Percentiles rank a stretch among this genome's conserved stretches.
phyloP scores from a whole-genome alignment of 2,797 vertebrate genomes.

The Anniella stebbinsi region DNA sequence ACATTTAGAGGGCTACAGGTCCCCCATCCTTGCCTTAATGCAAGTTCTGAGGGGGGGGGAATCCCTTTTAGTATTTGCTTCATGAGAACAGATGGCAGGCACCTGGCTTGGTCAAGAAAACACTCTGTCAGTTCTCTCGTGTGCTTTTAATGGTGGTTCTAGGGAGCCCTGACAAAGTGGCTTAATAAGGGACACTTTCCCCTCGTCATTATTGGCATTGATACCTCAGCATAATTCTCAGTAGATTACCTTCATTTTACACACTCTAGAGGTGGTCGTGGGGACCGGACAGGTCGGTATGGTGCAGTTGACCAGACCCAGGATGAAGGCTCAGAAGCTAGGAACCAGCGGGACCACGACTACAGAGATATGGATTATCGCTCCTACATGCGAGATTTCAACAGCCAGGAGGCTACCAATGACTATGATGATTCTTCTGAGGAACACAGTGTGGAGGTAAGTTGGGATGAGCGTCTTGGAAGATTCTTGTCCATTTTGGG shows the following conservation, averaged over 20 bases:
- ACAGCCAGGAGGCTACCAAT: constrained; percentile 80
- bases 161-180: background rate
- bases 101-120: background rate
- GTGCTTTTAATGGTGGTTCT: background rate
- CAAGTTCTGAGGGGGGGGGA: background rate
- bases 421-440: constrained; percentile 71
- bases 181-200: background rate
- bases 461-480: background rate
- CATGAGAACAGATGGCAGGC: background rate
- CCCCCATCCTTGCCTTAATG: too few species aligned
- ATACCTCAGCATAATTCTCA: background rate
- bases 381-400: constrained; percentile 80
- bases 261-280: constrained; percentile 84
- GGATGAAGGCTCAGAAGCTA: constrained; percentile 66
- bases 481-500: background rate
- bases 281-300: constrained; percentile 90
- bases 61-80: background rate
- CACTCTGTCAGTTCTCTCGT: background rate
- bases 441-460: constrained; percentile 75
- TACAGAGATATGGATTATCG: constrained; percentile 92
- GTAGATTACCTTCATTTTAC: background rate
- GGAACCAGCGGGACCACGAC: constrained; percentile 84
- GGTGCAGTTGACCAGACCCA: constrained; percentile 76
- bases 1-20: background rate
- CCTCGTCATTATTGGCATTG: background rate